phyloP scores from a whole-genome alignment of 2,888 invertebrate genomes.

The Platypus cylindrus region DNA sequence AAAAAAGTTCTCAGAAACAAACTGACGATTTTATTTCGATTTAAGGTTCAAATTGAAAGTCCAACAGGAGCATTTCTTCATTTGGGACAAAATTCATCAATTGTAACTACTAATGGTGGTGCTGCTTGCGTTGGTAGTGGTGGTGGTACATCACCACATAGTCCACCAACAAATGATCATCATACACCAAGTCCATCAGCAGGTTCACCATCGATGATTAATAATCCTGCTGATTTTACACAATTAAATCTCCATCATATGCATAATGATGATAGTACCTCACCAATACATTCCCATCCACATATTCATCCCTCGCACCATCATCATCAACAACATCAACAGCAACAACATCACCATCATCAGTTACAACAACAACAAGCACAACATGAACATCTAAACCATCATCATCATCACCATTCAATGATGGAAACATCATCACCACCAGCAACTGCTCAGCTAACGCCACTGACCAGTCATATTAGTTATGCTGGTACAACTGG shows the following conservation, averaged over 20 bases:
- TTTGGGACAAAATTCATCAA: too few relatives aligned
- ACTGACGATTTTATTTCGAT: too few relatives aligned
- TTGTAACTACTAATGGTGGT: too few relatives aligned
- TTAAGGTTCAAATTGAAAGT: too few relatives aligned
- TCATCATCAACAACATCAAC: constrained; percentile 2
- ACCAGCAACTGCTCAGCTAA: constrained; percentile 24
- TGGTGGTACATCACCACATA: too few relatives aligned
- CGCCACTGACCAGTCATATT: constrained; percentile 32
- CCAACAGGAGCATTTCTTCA: constrained; percentile 29
- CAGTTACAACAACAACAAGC: neutral
- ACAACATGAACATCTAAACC: too few relatives aligned
- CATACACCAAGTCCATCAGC: too few relatives aligned
- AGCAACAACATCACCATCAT: constrained; percentile 1
- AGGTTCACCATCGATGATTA: too few relatives aligned
- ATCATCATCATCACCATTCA: constrained; percentile 2
- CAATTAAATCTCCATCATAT: neutral
- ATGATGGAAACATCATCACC: too few relatives aligned
- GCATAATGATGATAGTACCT: constrained; percentile 1
- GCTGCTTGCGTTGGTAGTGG: too few relatives aligned
- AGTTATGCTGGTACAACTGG: constrained; percentile 28
- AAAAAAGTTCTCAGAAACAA: too few relatives aligned
- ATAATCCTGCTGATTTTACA: neutral
- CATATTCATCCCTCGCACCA: neutral
- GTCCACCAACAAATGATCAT: too few relatives aligned
- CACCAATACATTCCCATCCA: constrained; percentile 1